Evolutionary conservation across 2,888 invertebrate genomes (phyloP).

Genomic region (Pardosa pseudoannulata): DNA sequence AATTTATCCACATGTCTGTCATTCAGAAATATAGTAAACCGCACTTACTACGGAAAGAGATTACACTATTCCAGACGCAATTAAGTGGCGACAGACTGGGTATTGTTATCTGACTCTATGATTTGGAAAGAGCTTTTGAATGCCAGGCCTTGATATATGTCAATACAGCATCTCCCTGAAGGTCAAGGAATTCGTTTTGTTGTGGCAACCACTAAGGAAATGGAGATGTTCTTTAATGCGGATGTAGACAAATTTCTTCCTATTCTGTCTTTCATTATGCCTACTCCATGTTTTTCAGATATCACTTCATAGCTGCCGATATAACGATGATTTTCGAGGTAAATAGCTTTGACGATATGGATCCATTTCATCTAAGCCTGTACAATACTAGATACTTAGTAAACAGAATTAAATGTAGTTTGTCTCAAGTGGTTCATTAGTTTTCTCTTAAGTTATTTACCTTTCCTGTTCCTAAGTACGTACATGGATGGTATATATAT

Average conservation of each 20-base stretch:
- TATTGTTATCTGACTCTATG: background rate
- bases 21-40: background rate
- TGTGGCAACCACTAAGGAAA: slow-evolving; percentile 1
- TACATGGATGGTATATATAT: too few species aligned
- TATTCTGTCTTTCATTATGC: background rate
- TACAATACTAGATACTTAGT: too few species aligned
- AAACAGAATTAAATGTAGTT: too few species aligned
- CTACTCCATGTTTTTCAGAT: background rate
- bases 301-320: background rate
- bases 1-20: too few species aligned
- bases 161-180: slow-evolving; percentile 3
- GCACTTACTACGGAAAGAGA: background rate
- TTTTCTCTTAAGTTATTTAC: too few species aligned
- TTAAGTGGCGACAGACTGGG: slow-evolving; percentile 3
- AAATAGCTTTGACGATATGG: background rate
- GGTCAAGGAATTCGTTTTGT: slow-evolving; percentile 9
- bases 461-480: too few species aligned
- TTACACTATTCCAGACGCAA: background rate
- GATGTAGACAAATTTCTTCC: background rate
- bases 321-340: background rate
- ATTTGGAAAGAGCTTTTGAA: slow-evolving; percentile 5
- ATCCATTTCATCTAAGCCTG: too few species aligned
- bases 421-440: too few species aligned
- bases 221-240: background rate
- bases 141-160: background rate